phyloP scores from a whole-genome alignment of 2,888 invertebrate species.

The Schizotus pectinicornis region DNA sequence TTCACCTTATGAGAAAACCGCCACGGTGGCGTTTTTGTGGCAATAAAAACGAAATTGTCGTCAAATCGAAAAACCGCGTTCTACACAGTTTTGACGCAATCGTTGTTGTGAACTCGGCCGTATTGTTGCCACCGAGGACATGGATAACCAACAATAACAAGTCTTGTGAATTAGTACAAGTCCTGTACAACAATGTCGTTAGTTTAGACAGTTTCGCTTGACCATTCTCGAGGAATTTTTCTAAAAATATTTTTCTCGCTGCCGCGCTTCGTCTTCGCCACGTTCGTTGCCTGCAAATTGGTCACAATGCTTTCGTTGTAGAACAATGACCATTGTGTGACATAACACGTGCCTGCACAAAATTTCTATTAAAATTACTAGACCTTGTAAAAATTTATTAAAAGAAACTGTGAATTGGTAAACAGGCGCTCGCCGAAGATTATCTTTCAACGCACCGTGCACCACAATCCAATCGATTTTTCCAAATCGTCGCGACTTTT shows the following conservation, averaged over 20 bases:
- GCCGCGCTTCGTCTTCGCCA: too few relatives aligned
- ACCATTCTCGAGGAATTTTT: too few relatives aligned
- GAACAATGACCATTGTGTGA: constrained; percentile 17
- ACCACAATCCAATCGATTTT: too few relatives aligned
- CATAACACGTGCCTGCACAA: constrained; percentile 1
- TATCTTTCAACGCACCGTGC: too few relatives aligned
- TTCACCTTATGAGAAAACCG: too few relatives aligned
- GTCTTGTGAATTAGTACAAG: constrained; percentile 16
- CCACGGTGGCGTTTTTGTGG: background rate
- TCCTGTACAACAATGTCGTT: too few relatives aligned
- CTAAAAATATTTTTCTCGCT: too few relatives aligned
- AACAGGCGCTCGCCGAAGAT: background rate
- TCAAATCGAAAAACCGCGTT: constrained; percentile 10
- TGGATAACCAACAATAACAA: constrained; percentile 14
- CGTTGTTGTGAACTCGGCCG: constrained; percentile 33
- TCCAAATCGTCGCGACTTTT: too few relatives aligned
- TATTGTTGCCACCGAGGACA: constrained; percentile 34
- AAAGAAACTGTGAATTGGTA: constrained; percentile 6
- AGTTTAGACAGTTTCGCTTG: too few relatives aligned
- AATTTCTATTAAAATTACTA: constrained; percentile 12
- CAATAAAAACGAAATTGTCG: constrained; percentile 7
- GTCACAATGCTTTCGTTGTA: background rate
- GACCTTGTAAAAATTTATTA: constrained; percentile 9
- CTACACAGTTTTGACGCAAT: constrained; percentile 20
- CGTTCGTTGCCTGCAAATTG: background rate